These are phyloP conservation scores for Batillaria attramentaria DNA, from an alignment of 1,140 invertebrate species.

Conservation along the genomic window DNA sequence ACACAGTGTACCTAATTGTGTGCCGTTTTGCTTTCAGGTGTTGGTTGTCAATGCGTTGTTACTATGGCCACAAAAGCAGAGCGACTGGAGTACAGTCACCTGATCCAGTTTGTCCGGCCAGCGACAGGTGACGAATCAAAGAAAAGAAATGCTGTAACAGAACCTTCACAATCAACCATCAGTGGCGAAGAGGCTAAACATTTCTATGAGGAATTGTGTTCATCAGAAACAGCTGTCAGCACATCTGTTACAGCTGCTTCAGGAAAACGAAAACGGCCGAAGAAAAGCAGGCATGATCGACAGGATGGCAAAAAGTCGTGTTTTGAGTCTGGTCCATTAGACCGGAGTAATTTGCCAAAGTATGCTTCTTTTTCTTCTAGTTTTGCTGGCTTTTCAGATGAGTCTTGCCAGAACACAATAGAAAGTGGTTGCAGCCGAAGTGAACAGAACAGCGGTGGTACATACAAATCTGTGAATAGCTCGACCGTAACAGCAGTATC, in stretches of 20 bases:
- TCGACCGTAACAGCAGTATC: background rate
- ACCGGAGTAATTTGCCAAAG: no score
- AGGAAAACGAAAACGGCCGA: background rate
- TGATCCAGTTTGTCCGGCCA: conserved; percentile 13
- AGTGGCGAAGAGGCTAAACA: conserved; percentile 43
- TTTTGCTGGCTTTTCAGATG: no score
- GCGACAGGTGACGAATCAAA: background rate
- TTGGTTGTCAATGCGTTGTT: no score
- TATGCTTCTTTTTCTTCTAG: no score
- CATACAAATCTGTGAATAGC: background rate
- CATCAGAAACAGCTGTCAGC: background rate
- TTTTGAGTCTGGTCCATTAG: no score
- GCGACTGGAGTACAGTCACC: background rate
- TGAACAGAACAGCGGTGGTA: background rate
- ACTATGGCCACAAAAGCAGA: no score
- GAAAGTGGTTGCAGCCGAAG: background rate
- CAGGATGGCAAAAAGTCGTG: no score
- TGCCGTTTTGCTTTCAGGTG: no score
- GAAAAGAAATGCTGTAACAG: background rate
- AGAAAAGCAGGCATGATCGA: no score
- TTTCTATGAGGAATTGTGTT: conserved; percentile 45
- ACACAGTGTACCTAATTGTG: no score
- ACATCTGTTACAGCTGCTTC: background rate
- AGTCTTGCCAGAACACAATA: no score
- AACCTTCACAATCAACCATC: background rate